phyloP scores from a whole-genome alignment of 2,888 invertebrate species.

The Uropetala carovei region DNA sequence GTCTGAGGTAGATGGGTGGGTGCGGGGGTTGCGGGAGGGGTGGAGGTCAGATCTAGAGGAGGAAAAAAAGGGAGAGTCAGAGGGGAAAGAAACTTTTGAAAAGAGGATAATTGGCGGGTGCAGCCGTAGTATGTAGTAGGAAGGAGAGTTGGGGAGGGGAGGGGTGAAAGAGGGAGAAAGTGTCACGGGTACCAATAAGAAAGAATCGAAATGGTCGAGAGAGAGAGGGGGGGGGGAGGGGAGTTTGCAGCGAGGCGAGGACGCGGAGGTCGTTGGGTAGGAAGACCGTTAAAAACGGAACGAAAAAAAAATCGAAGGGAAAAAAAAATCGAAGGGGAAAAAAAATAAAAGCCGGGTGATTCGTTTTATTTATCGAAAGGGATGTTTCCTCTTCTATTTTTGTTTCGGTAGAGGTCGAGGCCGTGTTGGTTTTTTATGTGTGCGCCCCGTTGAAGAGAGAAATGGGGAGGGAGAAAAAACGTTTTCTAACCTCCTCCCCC shows the following conservation, averaged over 20 bases:
- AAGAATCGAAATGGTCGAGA: neutral
- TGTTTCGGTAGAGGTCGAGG: neutral
- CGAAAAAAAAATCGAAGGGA: neutral
- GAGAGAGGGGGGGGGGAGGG: no score
- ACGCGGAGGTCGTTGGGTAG: neutral
- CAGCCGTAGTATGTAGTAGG: neutral
- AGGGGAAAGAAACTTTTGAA: neutral
- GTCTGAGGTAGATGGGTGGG: neutral
- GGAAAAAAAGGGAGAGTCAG: neutral
- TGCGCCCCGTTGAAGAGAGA: neutral
- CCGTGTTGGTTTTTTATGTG: neutral
- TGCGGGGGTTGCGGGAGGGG: neutral
- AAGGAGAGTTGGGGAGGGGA: neutral
- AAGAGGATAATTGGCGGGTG: neutral
- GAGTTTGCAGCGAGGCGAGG: neutral
- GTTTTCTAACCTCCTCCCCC: neutral
- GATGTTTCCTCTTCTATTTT: neutral
- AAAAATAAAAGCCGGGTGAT: neutral
- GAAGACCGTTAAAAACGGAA: neutral
- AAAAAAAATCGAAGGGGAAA: neutral
- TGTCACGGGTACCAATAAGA: neutral
- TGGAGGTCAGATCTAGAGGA: neutral
- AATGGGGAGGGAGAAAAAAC: neutral
- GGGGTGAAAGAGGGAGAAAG: neutral
- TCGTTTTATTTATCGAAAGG: neutral